A percentile compares a stretch with the other conserved stretches of the same genome.
Evolutionary conservation across 2,888 invertebrate species (phyloP).

Genomic region (Dione juno): DNA sequence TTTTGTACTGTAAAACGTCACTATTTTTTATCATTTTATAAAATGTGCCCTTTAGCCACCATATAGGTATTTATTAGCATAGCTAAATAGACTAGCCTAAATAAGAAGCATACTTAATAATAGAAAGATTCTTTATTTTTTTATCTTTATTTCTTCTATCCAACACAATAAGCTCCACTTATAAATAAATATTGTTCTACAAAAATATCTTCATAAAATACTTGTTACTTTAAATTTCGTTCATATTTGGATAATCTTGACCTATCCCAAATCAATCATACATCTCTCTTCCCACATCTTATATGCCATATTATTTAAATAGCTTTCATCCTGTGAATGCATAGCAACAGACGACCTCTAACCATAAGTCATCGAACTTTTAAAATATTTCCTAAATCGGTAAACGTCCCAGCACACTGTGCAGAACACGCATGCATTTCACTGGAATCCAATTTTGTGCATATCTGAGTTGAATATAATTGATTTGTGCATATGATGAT

Average conservation of each 20-base stretch:
- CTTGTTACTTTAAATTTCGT: background rate
- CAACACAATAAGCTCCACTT: no score
- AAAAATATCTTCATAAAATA: no score
- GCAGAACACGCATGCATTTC: slow-evolving; percentile 61
- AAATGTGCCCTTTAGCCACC: background rate
- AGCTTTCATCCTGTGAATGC: slow-evolving; percentile 57
- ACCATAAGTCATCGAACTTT: slow-evolving; percentile 73
- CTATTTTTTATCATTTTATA: background rate
- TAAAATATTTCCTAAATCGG: slow-evolving; percentile 77
- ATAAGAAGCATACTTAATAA: no score
- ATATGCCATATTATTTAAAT: slow-evolving; percentile 30
- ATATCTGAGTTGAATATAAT: slow-evolving; percentile 33
- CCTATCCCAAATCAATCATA: slow-evolving; percentile 33
- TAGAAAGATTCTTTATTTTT: no score
- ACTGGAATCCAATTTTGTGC: slow-evolving; percentile 45
- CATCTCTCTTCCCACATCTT: background rate
- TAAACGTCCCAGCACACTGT: slow-evolving; percentile 64
- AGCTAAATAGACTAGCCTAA: background rate
- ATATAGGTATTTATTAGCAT: no score
- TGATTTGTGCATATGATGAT: background rate
- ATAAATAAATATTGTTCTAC: no score
- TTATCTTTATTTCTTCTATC: no score
- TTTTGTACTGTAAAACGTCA: background rate
- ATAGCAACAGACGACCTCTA: slow-evolving; percentile 69
- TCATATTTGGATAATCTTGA: slow-evolving; percentile 1